Evolutionary conservation across 2,888 invertebrate genomes (phyloP).

Genomic region (Limnephilus marmoratus): DNA sequence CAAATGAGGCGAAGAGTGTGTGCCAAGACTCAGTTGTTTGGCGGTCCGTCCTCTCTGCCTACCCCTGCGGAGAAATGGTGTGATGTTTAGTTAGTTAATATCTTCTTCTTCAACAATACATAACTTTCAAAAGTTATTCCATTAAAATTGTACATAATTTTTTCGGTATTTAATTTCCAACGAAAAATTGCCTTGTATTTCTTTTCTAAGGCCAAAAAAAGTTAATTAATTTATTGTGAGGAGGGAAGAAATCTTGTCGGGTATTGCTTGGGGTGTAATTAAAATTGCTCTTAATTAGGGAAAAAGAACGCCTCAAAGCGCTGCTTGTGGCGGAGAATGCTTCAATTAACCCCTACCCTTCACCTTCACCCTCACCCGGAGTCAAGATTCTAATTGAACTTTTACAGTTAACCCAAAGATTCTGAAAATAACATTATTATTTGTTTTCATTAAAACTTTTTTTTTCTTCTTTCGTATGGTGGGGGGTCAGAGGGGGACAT

Average conservation of each 20-base stretch:
- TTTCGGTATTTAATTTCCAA: not conserved
- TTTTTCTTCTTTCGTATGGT: no score
- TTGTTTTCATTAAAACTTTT: not conserved
- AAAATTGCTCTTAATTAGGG: constrained; percentile 51
- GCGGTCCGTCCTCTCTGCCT: no score
- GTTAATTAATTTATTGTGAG: not conserved
- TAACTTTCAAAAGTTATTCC: no score
- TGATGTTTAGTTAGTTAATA: no score
- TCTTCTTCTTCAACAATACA: no score
- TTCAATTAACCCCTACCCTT: constrained; percentile 18
- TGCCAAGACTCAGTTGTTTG: no score
- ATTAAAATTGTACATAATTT: no score
- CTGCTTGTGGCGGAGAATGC: constrained; percentile 3
- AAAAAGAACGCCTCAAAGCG: constrained; percentile 12
- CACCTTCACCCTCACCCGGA: constrained; percentile 26
- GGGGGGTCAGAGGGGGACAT: no score
- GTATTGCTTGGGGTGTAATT: constrained; percentile 38
- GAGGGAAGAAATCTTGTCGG: not conserved
- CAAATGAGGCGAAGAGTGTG: no score
- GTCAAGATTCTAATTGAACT: constrained; percentile 23
- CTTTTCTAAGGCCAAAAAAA: not conserved
- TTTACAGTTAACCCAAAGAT: constrained; percentile 20
- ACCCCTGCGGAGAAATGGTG: no score
- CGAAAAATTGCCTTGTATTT: not conserved
- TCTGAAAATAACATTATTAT: not conserved